Evolutionary conservation across 2,113 vertebrate species (phyloP), one percentile per base, ranked within the genome.

Genomic region (Lagenorhynchus albirostris): DNA sequence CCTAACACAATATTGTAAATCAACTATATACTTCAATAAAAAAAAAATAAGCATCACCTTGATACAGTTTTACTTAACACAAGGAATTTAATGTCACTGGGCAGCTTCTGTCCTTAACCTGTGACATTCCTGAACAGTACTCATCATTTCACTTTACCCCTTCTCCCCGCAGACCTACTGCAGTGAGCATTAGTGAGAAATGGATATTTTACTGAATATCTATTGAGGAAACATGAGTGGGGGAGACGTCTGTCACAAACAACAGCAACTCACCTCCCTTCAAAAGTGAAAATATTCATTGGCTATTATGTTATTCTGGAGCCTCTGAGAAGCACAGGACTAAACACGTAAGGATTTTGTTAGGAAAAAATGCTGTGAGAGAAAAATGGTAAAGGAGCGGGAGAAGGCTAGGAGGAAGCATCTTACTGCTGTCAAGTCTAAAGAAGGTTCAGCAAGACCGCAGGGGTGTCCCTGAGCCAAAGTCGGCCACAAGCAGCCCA

Each of bases 401-500:
- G 38, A 91, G 58, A 79, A 73, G 8, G 4, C 18, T 29, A 10
- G 41, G 20, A 55, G 18, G 21, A 87, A 68, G 7, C 47, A 73
- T 62, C 47, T 41, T 8, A 44, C 3, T 31, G 3, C 26, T 36
- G 10, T 71, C 15, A 4, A 12, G 13, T 14, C 31, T 92, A 31
- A 63, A 25, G 21, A 92, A 90, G 44, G 5, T 67, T 88, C 38
- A 31, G 7, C 73, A 73, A 26, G 62, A n/a, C 3, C 20, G 3
- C 3, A 1, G 11, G 21, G 23, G 17, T 50, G 47, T 67, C 18
- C n/a, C 23, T 25, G 44, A n/a, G 62, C 6, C 47, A 14, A 47
- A 2, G 31, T 17, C 0, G 0, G 5, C 38, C 23, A 6, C 0
- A 2, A 53, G 41, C 7, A 36, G 29, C 33, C 8, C 41, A 3